Percentiles rank a stretch among this genome's conserved stretches.
Evolutionary conservation across 2,888 invertebrate genomes (phyloP).

Genomic region (Steromphala cineraria): DNA sequence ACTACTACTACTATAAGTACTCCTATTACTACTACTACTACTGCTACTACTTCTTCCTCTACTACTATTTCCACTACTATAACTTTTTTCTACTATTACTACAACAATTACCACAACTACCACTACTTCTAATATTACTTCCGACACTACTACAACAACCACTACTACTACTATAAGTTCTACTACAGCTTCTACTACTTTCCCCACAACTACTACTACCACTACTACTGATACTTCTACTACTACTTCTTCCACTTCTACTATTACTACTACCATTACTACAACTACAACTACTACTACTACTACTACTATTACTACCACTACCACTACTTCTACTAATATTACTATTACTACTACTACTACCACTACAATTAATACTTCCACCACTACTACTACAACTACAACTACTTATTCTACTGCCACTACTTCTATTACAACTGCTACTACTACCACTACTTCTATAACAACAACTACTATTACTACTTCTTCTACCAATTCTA

Average conservation of each 20-base stretch:
- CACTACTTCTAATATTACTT: neutral
- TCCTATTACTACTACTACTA: neutral
- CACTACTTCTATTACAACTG: neutral
- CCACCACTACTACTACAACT: neutral
- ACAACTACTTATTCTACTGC: neutral
- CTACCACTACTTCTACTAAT: neutral
- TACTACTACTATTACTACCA: neutral
- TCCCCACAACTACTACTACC: neutral
- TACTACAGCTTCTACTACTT: neutral
- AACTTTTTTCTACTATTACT: neutral
- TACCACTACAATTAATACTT: neutral
- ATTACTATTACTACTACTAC: neutral
- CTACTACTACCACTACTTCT: neutral
- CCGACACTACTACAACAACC: neutral
- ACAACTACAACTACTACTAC: neutral
- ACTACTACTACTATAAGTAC: too few relatives aligned
- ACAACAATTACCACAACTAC: neutral
- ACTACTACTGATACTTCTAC: neutral
- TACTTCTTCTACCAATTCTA: neutral
- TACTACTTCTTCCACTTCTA: neutral
- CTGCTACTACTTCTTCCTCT: too few relatives aligned
- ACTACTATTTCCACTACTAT: neutral
- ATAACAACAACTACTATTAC: neutral
- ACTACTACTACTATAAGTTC: neutral
- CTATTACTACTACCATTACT: neutral